These are phyloP conservation scores for Hylaea fasciaria DNA, from an alignment of 2,888 invertebrate genomes.

Conservation along the genomic window DNA sequence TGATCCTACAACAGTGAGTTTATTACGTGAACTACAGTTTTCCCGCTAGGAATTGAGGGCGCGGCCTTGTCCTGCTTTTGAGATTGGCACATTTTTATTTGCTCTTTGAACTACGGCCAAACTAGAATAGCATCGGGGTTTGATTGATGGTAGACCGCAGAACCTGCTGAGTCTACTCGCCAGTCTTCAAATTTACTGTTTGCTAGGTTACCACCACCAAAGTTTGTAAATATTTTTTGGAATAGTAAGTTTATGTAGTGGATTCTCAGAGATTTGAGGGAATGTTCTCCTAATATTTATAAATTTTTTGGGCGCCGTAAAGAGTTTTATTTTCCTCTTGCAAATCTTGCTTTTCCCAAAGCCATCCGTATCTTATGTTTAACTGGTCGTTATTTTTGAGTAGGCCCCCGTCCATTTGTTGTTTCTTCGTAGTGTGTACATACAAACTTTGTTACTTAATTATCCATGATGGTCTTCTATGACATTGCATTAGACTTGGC, in stretches of 20 bases:
- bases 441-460: slow-evolving; percentile 25
- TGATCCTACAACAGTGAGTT: slow-evolving; percentile 58
- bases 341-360: not conserved
- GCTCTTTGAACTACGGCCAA: slow-evolving; percentile 69
- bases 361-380: not conserved
- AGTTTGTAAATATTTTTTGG: slow-evolving; percentile 7
- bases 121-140: slow-evolving; percentile 49
- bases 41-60: slow-evolving; percentile 72
- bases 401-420: not conserved
- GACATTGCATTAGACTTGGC: slow-evolving; percentile 58
- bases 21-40: slow-evolving; percentile 63
- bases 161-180: slow-evolving; percentile 23
- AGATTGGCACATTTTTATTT: slow-evolving; percentile 82
- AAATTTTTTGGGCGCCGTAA: slow-evolving; percentile 4
- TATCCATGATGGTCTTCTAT: slow-evolving; percentile 62
- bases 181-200: slow-evolving; percentile 21
- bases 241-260: not conserved
- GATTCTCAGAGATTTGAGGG: slow-evolving; percentile 8
- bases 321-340: slow-evolving; percentile 4
- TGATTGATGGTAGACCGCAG: slow-evolving; percentile 55
- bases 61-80: slow-evolving; percentile 77
- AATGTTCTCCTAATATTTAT: slow-evolving; percentile 6
- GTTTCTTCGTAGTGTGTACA: not conserved
- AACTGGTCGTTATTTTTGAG: not conserved
- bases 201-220: slow-evolving; percentile 12